Conservation (phyloP, 1,140 invertebrate genomes). For the Polypedilum pembai region DNA sequence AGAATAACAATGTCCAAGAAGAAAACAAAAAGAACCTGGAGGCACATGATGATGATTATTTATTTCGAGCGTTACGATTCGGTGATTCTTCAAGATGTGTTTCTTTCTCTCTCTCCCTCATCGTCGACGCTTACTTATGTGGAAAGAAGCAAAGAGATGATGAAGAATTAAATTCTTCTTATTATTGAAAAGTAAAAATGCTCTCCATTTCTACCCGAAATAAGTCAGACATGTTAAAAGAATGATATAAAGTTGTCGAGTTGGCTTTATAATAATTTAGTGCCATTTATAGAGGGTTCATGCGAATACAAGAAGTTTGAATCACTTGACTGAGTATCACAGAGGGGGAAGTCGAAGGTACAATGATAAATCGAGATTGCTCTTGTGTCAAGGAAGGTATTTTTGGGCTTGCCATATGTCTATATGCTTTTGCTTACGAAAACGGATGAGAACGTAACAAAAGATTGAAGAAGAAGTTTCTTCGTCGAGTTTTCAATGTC, state of each 20-base stretch:
- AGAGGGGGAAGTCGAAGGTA: no score
- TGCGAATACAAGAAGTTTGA: no score
- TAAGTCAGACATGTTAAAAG: background rate
- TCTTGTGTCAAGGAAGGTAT: background rate
- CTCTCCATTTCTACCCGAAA: background rate
- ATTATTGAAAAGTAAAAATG: background rate
- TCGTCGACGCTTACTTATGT: constrained; percentile 10
- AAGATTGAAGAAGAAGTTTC: background rate
- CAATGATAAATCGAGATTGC: no score
- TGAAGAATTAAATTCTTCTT: constrained; percentile 3
- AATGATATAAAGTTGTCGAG: background rate
- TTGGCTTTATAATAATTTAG: background rate
- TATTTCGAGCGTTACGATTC: constrained; percentile 24
- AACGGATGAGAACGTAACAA: background rate
- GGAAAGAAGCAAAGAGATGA: background rate
- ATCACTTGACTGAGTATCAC: no score
- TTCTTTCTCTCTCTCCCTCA: background rate
- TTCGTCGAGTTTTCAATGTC: constrained; percentile 18
- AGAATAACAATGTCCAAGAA: background rate
- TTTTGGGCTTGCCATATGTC: constrained; percentile 26
- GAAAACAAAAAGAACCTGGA: background rate
- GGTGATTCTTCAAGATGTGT: constrained; percentile 22
- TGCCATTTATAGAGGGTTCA: no score
- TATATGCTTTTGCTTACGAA: background rate
- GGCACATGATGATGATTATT: constrained; percentile 25